Evolutionary conservation across 2,888 invertebrate species (phyloP).

Genomic region (Drosophila phalerata): DNA sequence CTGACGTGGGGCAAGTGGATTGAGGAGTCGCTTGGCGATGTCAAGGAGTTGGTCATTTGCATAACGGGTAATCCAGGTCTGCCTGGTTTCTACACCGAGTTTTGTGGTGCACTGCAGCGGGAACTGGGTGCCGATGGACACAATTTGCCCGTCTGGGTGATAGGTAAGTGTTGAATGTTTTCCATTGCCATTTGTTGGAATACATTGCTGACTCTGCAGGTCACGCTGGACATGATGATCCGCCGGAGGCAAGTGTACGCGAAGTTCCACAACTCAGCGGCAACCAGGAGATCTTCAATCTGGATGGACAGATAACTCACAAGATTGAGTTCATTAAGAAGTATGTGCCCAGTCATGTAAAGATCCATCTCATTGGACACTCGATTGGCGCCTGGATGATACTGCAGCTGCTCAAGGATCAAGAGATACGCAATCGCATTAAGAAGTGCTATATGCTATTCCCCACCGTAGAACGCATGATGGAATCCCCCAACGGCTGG

Average conservation of each 20-base stretch:
- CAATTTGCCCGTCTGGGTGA: constrained; percentile 91
- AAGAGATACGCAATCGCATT: constrained; percentile 86
- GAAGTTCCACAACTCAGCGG: constrained; percentile 86
- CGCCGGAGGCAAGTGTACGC: constrained; percentile 86
- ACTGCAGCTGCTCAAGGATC: constrained; percentile 89
- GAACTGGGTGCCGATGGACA: constrained; percentile 84
- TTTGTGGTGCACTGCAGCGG: constrained; percentile 89
- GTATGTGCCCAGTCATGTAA: constrained; percentile 90
- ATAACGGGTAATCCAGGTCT: constrained; percentile 96
- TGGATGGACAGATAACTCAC: constrained; percentile 89
- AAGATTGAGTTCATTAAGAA: constrained; percentile 89
- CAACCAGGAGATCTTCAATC: constrained; percentile 89
- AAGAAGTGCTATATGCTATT: constrained; percentile 91
- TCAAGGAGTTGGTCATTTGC: constrained; percentile 89
- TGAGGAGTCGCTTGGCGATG: constrained; percentile 87
- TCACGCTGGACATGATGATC: constrained; percentile 93
- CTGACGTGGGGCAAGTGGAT: constrained; percentile 90
- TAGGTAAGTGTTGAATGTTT: constrained; percentile 86
- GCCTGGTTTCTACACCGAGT: constrained; percentile 92
- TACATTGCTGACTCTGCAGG: constrained; percentile 75
- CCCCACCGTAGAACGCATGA: constrained; percentile 95
- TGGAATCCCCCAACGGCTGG: constrained; percentile 90
- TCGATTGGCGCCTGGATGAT: constrained; percentile 96
- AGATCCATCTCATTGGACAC: constrained; percentile 94
- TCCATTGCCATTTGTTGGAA: no score